phyloP scores from a whole-genome alignment of 2,797 vertebrate species.

The Coranthus polyacanthus region DNA sequence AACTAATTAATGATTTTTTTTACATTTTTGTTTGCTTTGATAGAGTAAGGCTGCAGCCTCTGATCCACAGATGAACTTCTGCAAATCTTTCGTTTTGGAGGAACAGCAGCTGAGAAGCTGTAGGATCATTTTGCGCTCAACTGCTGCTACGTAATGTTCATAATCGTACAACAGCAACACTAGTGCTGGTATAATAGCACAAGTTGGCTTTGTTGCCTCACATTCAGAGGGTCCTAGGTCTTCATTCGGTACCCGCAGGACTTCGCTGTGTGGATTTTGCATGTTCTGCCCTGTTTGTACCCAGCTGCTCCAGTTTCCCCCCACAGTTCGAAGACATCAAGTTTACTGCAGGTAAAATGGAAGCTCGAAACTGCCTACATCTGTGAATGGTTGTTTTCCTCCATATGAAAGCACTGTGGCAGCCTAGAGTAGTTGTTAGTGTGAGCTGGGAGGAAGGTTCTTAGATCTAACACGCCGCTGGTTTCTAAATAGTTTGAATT shows the following conservation, averaged over 20 bases:
- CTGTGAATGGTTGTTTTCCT: not conserved
- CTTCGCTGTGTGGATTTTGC: too few species aligned
- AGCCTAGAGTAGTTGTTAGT: too few species aligned
- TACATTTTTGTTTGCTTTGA: too few species aligned
- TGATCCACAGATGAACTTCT: not conserved
- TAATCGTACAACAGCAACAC: not conserved
- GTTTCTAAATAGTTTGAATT: slow-evolving; percentile 36
- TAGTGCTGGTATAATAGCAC: not conserved
- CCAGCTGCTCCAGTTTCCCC: not conserved
- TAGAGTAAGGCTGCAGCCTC: not conserved
- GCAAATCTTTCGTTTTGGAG: not conserved
- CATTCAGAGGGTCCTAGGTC: too few species aligned
- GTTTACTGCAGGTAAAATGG: not conserved
- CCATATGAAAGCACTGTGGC: not conserved
- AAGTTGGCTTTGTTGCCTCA: not conserved
- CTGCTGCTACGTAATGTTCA: not conserved
- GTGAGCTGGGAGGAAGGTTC: slow-evolving; percentile 1
- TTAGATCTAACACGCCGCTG: not conserved
- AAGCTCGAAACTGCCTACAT: not conserved
- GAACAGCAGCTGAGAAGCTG: not conserved
- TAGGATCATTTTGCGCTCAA: not conserved
- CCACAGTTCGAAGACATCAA: not conserved
- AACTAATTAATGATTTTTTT: too few species aligned
- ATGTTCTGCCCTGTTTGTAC: not conserved
- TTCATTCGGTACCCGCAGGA: too few species aligned